phyloP scores from a whole-genome alignment of 2,888 invertebrate genomes.

The Fabriciana adippe region DNA sequence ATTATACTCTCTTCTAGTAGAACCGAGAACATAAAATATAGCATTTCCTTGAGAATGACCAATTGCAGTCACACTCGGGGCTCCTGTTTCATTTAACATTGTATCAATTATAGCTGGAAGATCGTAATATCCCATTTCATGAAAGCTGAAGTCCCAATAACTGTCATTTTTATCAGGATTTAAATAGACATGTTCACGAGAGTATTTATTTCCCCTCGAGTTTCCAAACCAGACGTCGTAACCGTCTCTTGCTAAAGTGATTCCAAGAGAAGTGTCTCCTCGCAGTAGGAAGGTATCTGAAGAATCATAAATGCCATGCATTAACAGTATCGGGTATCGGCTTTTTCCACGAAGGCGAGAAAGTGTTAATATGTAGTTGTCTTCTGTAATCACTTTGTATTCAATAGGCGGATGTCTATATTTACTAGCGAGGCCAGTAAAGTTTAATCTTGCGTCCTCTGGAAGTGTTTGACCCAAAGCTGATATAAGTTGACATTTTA shows the following conservation, averaged over 20 bases:
- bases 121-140: constrained; percentile 86
- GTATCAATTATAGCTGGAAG: constrained; percentile 82
- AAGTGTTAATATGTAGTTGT: constrained; percentile 49
- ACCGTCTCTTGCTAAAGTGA: constrained; percentile 43
- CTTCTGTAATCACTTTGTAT: constrained; percentile 48
- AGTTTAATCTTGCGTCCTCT: constrained; percentile 27
- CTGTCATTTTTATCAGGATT: constrained; percentile 52
- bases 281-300: constrained; percentile 48
- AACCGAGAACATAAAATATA: constrained; percentile 74
- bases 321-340: constrained; percentile 43
- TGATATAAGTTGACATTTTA: too few relatives aligned
- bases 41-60: constrained; percentile 87
- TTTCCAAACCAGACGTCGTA: constrained; percentile 59
- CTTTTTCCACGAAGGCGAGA: constrained; percentile 45
- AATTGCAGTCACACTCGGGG: constrained; percentile 79
- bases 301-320: constrained; percentile 48
- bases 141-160: constrained; percentile 82
- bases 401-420: constrained; percentile 40
- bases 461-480: too few relatives aligned
- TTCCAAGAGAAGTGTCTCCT: constrained; percentile 46
- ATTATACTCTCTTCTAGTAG: constrained; percentile 56
- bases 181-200: constrained; percentile 70
- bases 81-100: constrained; percentile 64
- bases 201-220: constrained; percentile 83
- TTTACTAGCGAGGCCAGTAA: constrained; percentile 41